Conservation (phyloP, 2,888 invertebrate species). For the Brassicogethes aeneus region DNA sequence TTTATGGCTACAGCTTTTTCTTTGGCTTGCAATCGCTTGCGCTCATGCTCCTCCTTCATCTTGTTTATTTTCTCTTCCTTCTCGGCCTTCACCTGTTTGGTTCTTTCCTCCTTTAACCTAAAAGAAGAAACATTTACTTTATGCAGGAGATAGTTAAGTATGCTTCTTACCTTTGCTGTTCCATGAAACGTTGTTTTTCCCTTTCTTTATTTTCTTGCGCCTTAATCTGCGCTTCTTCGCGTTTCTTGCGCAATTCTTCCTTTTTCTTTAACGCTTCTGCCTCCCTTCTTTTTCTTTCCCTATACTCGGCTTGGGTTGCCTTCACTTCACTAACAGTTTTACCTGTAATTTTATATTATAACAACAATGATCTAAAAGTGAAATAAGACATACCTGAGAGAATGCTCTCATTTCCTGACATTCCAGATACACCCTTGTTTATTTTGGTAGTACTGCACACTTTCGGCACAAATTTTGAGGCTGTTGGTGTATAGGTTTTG, state of each 20-base stretch:
- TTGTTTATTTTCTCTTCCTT: constrained; percentile 40
- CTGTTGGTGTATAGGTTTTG: constrained; percentile 16
- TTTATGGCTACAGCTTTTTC: constrained; percentile 44
- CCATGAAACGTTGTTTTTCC: constrained; percentile 40
- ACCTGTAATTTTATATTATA: constrained; percentile 9
- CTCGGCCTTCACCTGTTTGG: constrained; percentile 25
- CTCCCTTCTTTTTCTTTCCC: constrained; percentile 25
- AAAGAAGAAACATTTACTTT: constrained; percentile 2
- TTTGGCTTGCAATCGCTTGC: constrained; percentile 42
- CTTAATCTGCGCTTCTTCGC: constrained; percentile 39
- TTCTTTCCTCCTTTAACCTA: constrained; percentile 11
- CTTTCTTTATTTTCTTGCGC: constrained; percentile 45
- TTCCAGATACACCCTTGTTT: not conserved
- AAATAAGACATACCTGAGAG: not conserved
- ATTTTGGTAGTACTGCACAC: constrained; percentile 16
- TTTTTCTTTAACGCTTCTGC: constrained; percentile 43
- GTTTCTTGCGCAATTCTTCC: constrained; percentile 45
- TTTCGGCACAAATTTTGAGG: constrained; percentile 18
- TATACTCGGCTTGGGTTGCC: constrained; percentile 26
- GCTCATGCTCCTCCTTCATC: constrained; percentile 38
- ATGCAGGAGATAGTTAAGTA: no score
- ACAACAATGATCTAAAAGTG: no score
- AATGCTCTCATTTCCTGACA: not conserved
- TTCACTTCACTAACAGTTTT: constrained; percentile 26
- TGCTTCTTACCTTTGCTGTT: constrained; percentile 41